Conservation (phyloP, 2,113 vertebrate genomes). For the Melospiza melodia region DNA sequence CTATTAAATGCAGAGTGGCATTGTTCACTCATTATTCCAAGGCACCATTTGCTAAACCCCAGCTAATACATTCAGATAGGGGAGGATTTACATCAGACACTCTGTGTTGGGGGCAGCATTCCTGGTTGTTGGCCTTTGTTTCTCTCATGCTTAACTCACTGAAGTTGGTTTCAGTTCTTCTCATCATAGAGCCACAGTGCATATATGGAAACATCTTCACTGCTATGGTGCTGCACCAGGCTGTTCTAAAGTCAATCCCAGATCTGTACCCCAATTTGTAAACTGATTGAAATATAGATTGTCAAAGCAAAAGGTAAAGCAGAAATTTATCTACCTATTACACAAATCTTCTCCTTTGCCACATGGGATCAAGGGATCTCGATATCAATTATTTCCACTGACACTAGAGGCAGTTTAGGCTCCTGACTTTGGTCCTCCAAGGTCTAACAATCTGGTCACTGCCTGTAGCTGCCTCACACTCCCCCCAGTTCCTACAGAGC, state of each 20-base stretch:
- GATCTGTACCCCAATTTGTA: not conserved
- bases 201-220: not conserved
- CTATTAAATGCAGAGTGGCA: constrained; percentile 32
- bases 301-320: not conserved
- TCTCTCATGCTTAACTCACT: not conserved
- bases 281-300: not conserved
- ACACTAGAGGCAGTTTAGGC: not conserved
- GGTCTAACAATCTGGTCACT: not conserved
- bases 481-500: not conserved
- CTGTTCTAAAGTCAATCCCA: not conserved
- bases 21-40: constrained; percentile 44
- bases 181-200: not conserved
- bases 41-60: constrained; percentile 26
- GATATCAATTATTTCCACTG: not conserved
- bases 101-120: not conserved
- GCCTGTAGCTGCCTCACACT: not conserved
- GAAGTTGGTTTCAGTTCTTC: not conserved
- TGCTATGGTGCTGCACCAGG: not conserved
- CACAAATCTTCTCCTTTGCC: not conserved
- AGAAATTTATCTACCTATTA: not conserved
- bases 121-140: not conserved
- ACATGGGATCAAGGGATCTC: not conserved
- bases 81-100: not conserved
- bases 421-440: not conserved
- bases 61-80: not conserved